Percentiles rank a stretch among this genome's conserved stretches.
Conservation (phyloP, 2,797 vertebrate species). For the Channallabes apus region DNA sequence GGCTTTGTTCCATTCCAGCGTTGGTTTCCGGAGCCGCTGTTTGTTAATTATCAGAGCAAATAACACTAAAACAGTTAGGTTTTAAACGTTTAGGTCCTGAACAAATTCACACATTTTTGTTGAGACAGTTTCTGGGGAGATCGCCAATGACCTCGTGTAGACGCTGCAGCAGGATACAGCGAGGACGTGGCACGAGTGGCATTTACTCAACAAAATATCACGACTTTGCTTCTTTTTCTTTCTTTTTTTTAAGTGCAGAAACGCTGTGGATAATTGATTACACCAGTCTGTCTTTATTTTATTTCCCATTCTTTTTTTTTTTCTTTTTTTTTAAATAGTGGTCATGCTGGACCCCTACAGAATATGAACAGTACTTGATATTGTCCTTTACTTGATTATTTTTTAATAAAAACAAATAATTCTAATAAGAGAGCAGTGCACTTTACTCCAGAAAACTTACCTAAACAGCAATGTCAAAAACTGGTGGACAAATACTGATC, state of each 20-base stretch:
- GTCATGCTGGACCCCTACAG: conserved; percentile 18
- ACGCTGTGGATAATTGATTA: too few relatives aligned
- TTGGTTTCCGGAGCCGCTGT: too few relatives aligned
- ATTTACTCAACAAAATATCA: background rate
- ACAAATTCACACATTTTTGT: background rate
- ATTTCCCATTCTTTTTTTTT: background rate
- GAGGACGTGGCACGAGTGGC: background rate
- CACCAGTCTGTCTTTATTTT: background rate
- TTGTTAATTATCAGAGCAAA: background rate
- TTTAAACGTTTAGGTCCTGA: background rate
- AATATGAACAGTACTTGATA: conserved; percentile 32
- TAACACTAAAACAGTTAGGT: background rate
- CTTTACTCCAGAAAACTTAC: too few relatives aligned
- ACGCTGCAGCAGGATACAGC: background rate
- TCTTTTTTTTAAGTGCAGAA: background rate
- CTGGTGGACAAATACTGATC: too few relatives aligned
- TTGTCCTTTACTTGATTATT: conserved; percentile 38
- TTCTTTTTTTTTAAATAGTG: background rate
- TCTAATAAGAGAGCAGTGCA: background rate
- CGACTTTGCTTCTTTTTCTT: too few relatives aligned
- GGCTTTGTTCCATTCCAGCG: background rate
- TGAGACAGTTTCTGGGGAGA: background rate
- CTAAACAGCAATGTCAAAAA: too few relatives aligned
- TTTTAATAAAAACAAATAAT: conserved; percentile 47
- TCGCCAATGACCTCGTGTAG: background rate